Evolutionary conservation across 2,113 vertebrate species (phyloP).

Genomic region (Gnathonemus echidnorhynchus): DNA sequence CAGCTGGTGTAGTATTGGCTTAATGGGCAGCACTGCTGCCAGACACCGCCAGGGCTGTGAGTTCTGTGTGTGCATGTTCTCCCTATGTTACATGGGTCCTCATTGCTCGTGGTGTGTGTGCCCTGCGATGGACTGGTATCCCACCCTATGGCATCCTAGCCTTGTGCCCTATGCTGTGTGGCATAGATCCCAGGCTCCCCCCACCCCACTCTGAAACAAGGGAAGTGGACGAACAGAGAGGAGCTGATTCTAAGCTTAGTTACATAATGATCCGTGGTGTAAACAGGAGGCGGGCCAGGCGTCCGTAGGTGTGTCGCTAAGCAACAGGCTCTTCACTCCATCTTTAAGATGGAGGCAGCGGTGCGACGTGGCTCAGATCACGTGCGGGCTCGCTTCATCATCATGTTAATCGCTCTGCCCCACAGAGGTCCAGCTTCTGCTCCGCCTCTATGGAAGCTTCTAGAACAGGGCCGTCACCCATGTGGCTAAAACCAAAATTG

Average conservation of each 20-base stretch:
- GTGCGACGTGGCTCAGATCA: background rate
- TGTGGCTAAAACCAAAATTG: background rate
- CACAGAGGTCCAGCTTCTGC: background rate
- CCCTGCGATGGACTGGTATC: background rate
- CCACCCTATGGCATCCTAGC: background rate
- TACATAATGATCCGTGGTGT: conserved; percentile 16
- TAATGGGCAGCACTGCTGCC: background rate
- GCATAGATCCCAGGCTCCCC: background rate
- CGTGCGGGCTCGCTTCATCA: background rate
- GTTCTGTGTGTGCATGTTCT: background rate
- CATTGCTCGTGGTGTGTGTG: background rate
- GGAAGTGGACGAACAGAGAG: background rate
- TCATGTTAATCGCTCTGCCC: background rate
- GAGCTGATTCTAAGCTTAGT: background rate
- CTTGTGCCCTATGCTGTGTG: background rate
- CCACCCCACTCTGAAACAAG: background rate
- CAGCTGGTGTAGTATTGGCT: background rate
- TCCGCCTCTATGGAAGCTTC: background rate
- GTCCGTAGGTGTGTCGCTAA: conserved; percentile 50
- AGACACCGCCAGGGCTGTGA: background rate
- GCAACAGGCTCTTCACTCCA: conserved; percentile 48
- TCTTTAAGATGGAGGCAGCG: conserved; percentile 24
- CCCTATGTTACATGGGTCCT: background rate
- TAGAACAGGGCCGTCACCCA: background rate
- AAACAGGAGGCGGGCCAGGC: conserved; percentile 33